These are phyloP conservation scores for Schizopygopsis malacanthus DNA, from an alignment of 2,797 vertebrate genomes.

Conservation along the genomic window DNA sequence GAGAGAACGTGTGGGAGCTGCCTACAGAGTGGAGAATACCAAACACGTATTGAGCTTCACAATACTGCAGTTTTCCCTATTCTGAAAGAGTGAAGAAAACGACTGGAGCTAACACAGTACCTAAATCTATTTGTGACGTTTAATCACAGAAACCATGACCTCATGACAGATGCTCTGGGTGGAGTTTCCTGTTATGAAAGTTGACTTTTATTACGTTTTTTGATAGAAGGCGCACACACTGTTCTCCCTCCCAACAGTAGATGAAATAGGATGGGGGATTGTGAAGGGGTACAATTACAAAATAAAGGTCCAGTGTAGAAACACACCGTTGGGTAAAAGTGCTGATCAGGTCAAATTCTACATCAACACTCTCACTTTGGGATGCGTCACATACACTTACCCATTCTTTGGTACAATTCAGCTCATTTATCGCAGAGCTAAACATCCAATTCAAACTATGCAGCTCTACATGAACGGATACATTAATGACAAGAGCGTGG, in stretches of 20 bases:
- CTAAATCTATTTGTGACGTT: neutral
- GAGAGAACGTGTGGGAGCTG: conserved; percentile 64
- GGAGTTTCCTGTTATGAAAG: neutral
- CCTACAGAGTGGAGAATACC: conserved; percentile 58
- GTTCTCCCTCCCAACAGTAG: conserved; percentile 27
- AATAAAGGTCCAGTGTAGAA: conserved; percentile 32
- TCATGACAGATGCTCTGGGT: neutral
- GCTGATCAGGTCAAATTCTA: conserved; percentile 61
- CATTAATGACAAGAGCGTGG: neutral
- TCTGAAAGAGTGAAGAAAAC: conserved; percentile 57
- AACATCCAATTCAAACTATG: conserved; percentile 66
- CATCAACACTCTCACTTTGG: conserved; percentile 56
- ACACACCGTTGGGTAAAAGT: conserved; percentile 55
- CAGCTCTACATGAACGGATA: conserved; percentile 58
- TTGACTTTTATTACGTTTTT: neutral
- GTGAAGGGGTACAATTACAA: neutral
- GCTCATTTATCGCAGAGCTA: conserved; percentile 61
- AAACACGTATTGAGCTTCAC: conserved; percentile 59
- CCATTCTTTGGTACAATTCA: conserved; percentile 80
- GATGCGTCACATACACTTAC: conserved; percentile 26
- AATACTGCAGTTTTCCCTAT: conserved; percentile 54
- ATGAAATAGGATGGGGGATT: neutral
- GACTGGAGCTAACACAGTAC: conserved; percentile 10
- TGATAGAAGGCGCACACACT: neutral
- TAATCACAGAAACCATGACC: conserved; percentile 5